Evolutionary conservation across 2,797 vertebrate genomes (phyloP).

Genomic region (Tachyglossus aculeatus): DNA sequence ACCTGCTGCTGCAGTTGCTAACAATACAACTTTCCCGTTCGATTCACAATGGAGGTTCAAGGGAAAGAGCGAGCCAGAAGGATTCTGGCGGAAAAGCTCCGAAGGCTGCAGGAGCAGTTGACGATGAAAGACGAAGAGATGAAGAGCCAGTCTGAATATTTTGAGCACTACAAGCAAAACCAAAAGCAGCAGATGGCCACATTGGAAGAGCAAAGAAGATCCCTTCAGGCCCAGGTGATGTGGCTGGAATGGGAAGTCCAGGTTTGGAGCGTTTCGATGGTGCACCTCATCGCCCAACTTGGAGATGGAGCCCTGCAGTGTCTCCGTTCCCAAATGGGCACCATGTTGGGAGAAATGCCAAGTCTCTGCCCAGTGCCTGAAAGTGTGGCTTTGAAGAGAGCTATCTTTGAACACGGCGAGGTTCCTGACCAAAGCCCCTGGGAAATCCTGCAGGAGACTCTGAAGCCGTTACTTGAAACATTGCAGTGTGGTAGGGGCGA

Average conservation of each 20-base stretch:
- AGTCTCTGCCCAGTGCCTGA: conserved; percentile 20
- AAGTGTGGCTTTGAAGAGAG: conserved; percentile 42
- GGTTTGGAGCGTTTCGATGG: conserved; percentile 70
- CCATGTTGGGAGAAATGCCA: conserved; percentile 46
- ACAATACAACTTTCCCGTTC: not conserved
- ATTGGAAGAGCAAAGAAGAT: conserved; percentile 73
- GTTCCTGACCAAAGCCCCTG: conserved; percentile 67
- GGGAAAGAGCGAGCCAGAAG: conserved; percentile 74
- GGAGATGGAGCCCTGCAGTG: conserved; percentile 6
- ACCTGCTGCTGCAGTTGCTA: not conserved
- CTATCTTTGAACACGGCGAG: conserved; percentile 40
- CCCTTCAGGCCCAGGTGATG: conserved; percentile 74
- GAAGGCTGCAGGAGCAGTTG: conserved; percentile 78
- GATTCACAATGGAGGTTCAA: conserved; percentile 68
- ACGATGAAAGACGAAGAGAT: conserved; percentile 81
- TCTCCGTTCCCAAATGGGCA: conserved; percentile 15
- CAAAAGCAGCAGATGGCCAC: conserved; percentile 77
- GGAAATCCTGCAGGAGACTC: conserved; percentile 73
- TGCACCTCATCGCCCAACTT: conserved; percentile 56
- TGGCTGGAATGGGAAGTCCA: conserved; percentile 77
- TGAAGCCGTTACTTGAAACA: conserved; percentile 71
- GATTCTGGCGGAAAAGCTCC: conserved; percentile 73
- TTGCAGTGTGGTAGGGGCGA: conserved; percentile 68
- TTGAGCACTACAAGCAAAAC: conserved; percentile 80
- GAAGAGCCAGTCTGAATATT: conserved; percentile 80